Percentiles rank a stretch among this genome's conserved stretches.
Evolutionary conservation across 2,888 invertebrate genomes (phyloP).

Genomic region (Marronus borbonicus): DNA sequence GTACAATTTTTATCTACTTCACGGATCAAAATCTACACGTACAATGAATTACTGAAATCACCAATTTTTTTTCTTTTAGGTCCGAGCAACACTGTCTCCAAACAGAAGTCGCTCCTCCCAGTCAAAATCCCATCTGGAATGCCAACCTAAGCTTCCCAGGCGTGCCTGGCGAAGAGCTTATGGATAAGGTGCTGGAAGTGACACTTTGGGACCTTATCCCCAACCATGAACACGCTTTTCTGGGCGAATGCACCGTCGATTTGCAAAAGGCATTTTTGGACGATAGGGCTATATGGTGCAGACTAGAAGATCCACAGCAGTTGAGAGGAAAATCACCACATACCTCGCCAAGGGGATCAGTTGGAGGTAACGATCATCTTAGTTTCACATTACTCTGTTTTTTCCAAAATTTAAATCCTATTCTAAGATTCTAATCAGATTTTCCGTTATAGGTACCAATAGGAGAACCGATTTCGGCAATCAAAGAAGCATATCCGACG

Average conservation of each 20-base stretch:
- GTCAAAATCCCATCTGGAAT: constrained; percentile 94
- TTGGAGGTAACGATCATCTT: constrained; percentile 65
- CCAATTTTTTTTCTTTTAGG: constrained; percentile 68
- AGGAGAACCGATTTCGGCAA: constrained; percentile 82
- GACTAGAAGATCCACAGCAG: constrained; percentile 84
- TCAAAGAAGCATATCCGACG: constrained; percentile 83
- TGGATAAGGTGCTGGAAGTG: constrained; percentile 87
- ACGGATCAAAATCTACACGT: neutral
- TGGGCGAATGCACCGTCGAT: constrained; percentile 87
- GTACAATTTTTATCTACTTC: too few relatives aligned
- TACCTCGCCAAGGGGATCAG: constrained; percentile 85
- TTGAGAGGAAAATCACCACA: constrained; percentile 83
- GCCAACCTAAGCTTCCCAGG: constrained; percentile 89
- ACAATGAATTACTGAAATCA: too few relatives aligned
- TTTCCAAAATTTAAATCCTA: too few relatives aligned
- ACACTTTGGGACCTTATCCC: constrained; percentile 91
- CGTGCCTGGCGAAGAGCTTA: constrained; percentile 84
- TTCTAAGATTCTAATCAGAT: too few relatives aligned
- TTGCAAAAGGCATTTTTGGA: constrained; percentile 88
- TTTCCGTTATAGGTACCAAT: constrained; percentile 2
- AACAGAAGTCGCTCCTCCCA: constrained; percentile 89
- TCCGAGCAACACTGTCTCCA: constrained; percentile 84
- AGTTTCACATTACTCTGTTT: too few relatives aligned
- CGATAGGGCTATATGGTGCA: constrained; percentile 92
- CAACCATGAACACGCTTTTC: constrained; percentile 85